Conservation (phyloP, 2,113 vertebrate species). For the Leucoraja erinaceus region DNA sequence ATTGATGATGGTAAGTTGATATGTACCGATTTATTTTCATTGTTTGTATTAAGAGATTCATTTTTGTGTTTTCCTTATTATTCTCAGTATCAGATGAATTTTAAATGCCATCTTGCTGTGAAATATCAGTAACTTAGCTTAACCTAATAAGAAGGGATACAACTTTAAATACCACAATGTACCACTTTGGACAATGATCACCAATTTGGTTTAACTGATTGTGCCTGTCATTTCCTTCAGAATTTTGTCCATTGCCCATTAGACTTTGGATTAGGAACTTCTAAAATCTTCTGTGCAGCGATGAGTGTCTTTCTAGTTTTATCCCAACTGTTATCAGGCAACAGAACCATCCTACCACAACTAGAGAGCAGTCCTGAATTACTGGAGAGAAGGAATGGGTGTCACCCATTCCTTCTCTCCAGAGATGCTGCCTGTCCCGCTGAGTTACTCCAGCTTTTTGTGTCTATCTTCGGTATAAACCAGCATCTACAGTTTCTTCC, state of each 20-base stretch:
- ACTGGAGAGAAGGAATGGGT: too few relatives aligned
- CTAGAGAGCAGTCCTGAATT: too few relatives aligned
- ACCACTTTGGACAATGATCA: neutral
- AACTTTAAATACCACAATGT: neutral
- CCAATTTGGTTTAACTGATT: neutral
- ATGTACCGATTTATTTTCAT: neutral
- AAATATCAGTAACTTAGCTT: neutral
- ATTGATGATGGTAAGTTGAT: conserved; percentile 59
- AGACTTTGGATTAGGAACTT: neutral
- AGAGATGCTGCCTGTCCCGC: too few relatives aligned
- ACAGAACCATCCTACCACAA: too few relatives aligned
- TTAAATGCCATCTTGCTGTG: neutral
- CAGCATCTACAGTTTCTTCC: too few relatives aligned
- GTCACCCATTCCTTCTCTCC: too few relatives aligned
- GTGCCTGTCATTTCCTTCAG: neutral
- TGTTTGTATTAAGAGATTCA: neutral
- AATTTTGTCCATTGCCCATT: neutral
- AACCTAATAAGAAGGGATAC: neutral
- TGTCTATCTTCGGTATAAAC: too few relatives aligned
- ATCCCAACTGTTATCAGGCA: too few relatives aligned
- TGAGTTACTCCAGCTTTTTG: too few relatives aligned
- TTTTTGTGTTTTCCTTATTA: neutral
- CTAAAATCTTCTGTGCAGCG: neutral
- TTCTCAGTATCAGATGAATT: neutral
- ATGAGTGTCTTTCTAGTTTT: too few relatives aligned